Evolutionary conservation across 2,113 vertebrate genomes (phyloP).

Genomic region (Cacatua alba): DNA sequence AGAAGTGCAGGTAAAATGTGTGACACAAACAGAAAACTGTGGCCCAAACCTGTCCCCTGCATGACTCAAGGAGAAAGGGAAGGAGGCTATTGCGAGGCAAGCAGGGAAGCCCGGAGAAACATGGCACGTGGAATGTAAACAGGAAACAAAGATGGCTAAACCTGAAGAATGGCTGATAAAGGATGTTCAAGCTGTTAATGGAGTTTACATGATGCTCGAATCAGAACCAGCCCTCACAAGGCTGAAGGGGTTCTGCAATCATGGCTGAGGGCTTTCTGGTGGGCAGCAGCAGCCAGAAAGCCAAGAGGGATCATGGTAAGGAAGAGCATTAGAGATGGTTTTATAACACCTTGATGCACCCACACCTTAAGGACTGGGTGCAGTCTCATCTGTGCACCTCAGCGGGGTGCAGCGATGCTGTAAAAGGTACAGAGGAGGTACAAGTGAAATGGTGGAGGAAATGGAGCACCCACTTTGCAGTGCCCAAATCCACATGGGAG

Average conservation of each 20-base stretch:
- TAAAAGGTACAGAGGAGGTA: neutral
- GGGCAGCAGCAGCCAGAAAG: neutral
- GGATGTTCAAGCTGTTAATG: neutral
- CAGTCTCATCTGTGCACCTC: neutral
- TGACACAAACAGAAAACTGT: rapidly evolving
- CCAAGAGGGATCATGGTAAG: rapidly evolving
- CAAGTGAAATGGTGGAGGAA: rapidly evolving
- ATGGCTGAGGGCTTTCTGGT: rapidly evolving
- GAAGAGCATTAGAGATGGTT: neutral
- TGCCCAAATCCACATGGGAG: neutral
- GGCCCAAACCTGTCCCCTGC: neutral
- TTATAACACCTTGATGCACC: neutral
- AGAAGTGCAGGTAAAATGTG: neutral
- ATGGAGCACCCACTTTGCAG: rapidly evolving
- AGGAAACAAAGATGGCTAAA: neutral
- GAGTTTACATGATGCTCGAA: rapidly evolving
- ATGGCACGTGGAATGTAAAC: neutral
- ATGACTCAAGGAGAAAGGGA: neutral
- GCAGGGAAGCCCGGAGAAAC: neutral
- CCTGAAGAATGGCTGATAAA: neutral
- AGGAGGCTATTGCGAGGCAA: neutral
- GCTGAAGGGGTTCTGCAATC: rapidly evolving
- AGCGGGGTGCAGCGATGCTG: rapidly evolving
- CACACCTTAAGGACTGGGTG: neutral
- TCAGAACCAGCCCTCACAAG: neutral